Evolutionary conservation across 1,140 invertebrate genomes (phyloP).

Genomic region (Homarus americanus): DNA sequence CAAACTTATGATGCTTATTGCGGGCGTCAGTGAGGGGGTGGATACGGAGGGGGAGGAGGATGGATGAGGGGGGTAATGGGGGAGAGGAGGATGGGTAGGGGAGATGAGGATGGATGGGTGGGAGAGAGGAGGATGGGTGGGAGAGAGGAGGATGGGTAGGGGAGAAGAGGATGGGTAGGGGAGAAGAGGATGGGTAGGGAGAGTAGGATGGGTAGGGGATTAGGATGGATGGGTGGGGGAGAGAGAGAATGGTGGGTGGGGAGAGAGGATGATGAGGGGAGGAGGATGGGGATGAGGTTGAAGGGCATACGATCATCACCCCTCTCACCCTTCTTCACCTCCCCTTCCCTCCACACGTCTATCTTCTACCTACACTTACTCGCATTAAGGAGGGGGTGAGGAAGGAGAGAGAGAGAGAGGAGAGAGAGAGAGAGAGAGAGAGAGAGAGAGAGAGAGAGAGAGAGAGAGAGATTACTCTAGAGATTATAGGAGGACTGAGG

Average conservation of each 20-base stretch:
- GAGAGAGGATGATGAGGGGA: too few species aligned
- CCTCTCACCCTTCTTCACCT: neutral
- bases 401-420: too few species aligned
- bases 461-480: too few species aligned
- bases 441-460: too few species aligned
- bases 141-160: neutral
- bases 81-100: neutral
- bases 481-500: too few species aligned
- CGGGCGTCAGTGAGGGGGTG: conserved; percentile 54
- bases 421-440: too few species aligned
- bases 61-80: neutral
- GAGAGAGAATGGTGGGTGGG: too few species aligned
- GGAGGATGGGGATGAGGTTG: neutral
- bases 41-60: neutral
- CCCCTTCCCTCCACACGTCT: neutral
- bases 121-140: neutral
- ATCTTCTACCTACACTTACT: too few species aligned
- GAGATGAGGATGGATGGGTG: conserved; percentile 12
- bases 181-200: neutral
- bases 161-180: neutral
- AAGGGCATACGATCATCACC: neutral
- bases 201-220: neutral
- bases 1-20: conserved; percentile 70
- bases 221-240: conserved; percentile 15
- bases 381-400: neutral